Evolutionary conservation across 2,888 invertebrate species (phyloP), one percentile per base, ranked within the genome.

Genomic region (Stomorhina lunata): DNA sequence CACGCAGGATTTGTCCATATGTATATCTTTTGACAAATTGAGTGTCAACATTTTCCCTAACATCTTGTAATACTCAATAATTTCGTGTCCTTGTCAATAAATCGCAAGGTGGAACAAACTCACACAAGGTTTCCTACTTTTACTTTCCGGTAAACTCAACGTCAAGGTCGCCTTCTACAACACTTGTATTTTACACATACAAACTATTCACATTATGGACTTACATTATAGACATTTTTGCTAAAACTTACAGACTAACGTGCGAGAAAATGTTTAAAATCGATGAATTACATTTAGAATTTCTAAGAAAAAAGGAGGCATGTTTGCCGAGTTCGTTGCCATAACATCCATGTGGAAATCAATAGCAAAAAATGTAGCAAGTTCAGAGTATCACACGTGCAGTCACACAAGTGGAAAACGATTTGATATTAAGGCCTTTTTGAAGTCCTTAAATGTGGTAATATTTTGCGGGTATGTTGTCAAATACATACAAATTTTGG

Each of bases 51-150:
- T 17, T 43, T 53, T 79, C 34, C 25, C 22, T 34, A 12, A 7
- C 12, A 29, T 5, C 43, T 15, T 43, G 17, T n/a, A 37, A 2
- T 61, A 61, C 40, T n/a, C 27, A 15, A 27, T 43, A 17, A 43
- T 17, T 27, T 32, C 34, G 15, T 68, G 68, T 75, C 45, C 73
- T 80, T 80, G 68, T 4, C 15, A n/a, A 37, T 45, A 80, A 75
- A 55, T 45, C 55, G 69, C 63, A 75, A 53, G 66, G 73, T 59
- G 55, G 72, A 75, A 72, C 55, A 84, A 81, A 57, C 76, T 72
- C 59, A 22, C 50, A 73, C 63, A 61, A 80, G 59, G 45, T 45
- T 43, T 65, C 25, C 1, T 50, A 68, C 57, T 45, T 79, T 61
- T 57, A 63, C 73, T 80, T 71, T 84, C 63, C 72, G 40, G 43